Percentiles rank a stretch among this genome's conserved stretches.
Evolutionary conservation across 2,113 vertebrate species (phyloP).

Genomic region (Megaceryle maxima): DNA sequence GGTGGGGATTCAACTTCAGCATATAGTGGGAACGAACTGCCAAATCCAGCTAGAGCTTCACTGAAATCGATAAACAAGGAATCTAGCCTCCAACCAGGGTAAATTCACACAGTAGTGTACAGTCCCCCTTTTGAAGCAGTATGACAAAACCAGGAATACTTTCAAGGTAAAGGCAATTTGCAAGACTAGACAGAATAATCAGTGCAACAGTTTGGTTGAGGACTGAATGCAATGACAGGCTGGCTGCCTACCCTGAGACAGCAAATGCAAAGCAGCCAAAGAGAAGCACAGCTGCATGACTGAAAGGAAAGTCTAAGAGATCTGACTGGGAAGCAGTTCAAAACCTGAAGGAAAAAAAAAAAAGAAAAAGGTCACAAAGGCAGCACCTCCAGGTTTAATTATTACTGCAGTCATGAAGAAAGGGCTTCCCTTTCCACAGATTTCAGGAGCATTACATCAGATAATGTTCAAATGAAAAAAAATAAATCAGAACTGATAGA

Average conservation of each 20-base stretch:
- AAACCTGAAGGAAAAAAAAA: neutral
- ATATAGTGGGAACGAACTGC: neutral
- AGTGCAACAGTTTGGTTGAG: neutral
- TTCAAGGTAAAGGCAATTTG: neutral
- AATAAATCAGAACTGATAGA: neutral
- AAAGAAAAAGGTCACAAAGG: neutral
- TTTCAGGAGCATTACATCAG: neutral
- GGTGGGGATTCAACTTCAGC: neutral
- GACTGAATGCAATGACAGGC: neutral
- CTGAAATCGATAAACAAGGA: neutral
- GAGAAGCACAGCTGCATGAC: neutral
- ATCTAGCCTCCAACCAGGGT: neutral
- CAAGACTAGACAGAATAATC: neutral
- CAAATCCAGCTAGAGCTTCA: neutral
- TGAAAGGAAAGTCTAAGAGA: neutral
- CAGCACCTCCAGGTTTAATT: neutral
- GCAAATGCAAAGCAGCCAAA: neutral
- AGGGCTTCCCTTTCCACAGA: neutral
- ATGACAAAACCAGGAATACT: neutral
- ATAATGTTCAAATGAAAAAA: neutral
- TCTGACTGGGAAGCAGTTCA: neutral
- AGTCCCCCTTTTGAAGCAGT: neutral
- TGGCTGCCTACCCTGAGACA: neutral
- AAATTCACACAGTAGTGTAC: neutral
- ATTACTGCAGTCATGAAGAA: neutral